Percentiles rank a stretch among this genome's conserved stretches.
Evolutionary conservation across 2,888 invertebrate species (phyloP).

Genomic region (Pandemis heparana): DNA sequence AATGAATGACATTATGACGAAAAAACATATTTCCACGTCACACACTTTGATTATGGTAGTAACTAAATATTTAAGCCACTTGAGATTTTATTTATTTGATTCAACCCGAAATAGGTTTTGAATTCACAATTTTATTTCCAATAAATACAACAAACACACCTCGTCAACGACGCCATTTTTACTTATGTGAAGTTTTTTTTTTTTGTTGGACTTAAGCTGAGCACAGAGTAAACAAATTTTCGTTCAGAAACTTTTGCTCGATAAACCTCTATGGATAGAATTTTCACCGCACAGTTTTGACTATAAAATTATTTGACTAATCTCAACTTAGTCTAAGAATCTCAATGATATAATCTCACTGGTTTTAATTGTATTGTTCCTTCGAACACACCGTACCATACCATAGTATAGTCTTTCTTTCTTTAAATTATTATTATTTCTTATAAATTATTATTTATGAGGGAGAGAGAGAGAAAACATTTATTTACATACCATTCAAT

Average conservation of each 20-base stretch:
- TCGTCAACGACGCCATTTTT: conserved; percentile 80
- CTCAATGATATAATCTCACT: no score
- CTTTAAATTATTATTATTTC: no score
- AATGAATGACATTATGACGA: background rate
- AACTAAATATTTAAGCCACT: background rate
- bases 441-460: no score
- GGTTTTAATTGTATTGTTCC: no score
- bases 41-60: background rate
- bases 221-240: conserved; percentile 6
- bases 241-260: background rate
- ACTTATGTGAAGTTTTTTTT: conserved; percentile 3
- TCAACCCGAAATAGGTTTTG: background rate
- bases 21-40: background rate
- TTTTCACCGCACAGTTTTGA: no score
- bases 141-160: conserved; percentile 60
- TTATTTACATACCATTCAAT: no score
- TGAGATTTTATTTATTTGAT: background rate
- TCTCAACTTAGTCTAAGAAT: no score
- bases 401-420: no score
- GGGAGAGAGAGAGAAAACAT: no score
- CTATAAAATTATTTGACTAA: no score
- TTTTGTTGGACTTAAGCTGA: background rate
- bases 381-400: no score
- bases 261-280: no score
- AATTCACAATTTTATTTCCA: conserved; percentile 10